Evolutionary conservation across 2,113 vertebrate species (phyloP), one percentile per base, ranked within the genome.

Genomic region (Egretta garzetta): DNA sequence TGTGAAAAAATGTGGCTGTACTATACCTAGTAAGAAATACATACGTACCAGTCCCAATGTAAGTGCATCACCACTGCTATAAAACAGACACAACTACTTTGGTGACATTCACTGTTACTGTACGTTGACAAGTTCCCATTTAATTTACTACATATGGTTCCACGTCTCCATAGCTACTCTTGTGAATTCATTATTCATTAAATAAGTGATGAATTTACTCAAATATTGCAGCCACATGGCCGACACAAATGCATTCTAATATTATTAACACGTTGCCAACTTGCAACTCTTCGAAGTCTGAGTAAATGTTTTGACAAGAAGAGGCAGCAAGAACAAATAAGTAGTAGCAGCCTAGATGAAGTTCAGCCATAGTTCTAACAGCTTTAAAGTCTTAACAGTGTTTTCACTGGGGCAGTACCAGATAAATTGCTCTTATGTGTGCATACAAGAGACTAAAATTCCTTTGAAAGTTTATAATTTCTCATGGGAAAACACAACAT

Each of bases 391-490:
- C 98, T 98, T 98, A 98, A 97, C 97, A 98, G 96, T 98, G 97
- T 98, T 98, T 98, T 98, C 96, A 96, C 97, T 98, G 97, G 97
- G 98, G 98, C 97, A 97, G 97, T 97, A 98, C 97, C 96, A 98
- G 98, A 99, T 98, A 98, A 98, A 98, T 98, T 98, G 97, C 97
- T 98, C 98, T 98, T 98, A 97, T 98, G 97, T 98, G 97, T 98
- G 98, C 97, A 98, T 98, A 96, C 98, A 97, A 97, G 97, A 98
- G 98, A 97, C 98, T 97, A 96, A 98, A 98, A 98, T 98, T 98
- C 98, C 98, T 98, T 99, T 98, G 98, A 98, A 98, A 98, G 98
- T 98, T 98, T 98, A 98, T 98, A 98, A 98, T 98, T 99, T 99
- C 98, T 98, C 98, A 98, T 98, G 98, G 98, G 98, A 99, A 98